These are phyloP conservation scores for Trachemys scripta DNA, from an alignment of 2,113 vertebrate species.

Conservation along the genomic window DNA sequence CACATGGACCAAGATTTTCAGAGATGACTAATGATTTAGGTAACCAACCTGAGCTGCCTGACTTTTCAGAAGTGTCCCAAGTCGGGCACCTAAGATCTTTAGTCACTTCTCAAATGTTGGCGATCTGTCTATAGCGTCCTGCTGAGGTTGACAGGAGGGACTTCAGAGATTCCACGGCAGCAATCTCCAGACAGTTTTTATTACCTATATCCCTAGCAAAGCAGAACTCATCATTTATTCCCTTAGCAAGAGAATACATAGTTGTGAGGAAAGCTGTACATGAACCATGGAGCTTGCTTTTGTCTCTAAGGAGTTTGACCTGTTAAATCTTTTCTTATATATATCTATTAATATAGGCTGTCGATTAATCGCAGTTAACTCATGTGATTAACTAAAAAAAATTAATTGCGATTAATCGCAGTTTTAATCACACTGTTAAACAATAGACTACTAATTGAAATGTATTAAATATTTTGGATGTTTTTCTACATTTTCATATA, in stretches of 20 bases:
- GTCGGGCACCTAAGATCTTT: not conserved
- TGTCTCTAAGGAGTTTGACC: not conserved
- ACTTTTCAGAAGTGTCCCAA: not conserved
- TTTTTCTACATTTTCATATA: no score
- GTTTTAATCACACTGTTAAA: no score
- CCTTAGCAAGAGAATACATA: constrained; percentile 26
- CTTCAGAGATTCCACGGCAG: not conserved
- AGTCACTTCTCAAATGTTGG: not conserved
- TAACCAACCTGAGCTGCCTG: not conserved
- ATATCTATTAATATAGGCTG: no score
- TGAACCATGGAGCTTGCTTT: not conserved
- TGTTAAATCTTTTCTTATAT: not conserved
- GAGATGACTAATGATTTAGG: not conserved
- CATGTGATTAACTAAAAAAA: no score
- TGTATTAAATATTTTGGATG: no score
- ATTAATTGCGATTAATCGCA: no score
- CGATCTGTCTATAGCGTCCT: not conserved
- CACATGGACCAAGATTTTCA: not conserved
- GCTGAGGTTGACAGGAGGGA: not conserved
- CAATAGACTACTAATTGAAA: no score
- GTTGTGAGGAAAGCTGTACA: not conserved
- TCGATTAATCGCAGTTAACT: no score
- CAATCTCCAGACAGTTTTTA: not conserved
- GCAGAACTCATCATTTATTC: not conserved
- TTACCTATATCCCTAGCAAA: not conserved